Conservation (phyloP, 2,113 vertebrate genomes). For the Egretta garzetta region DNA sequence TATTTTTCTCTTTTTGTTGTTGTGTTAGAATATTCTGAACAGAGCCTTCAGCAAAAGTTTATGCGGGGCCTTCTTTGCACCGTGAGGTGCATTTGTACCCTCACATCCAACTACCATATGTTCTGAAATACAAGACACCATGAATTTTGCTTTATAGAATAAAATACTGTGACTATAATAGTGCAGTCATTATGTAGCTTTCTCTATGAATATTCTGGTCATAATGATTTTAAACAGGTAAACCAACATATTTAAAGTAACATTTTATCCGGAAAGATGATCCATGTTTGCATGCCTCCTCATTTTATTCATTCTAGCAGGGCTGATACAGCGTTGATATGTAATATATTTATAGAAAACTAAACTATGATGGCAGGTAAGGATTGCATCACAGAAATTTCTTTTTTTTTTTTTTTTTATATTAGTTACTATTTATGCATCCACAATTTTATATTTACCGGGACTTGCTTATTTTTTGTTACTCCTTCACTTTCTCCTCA, state of each 20-base stretch:
- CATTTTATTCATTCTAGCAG: not conserved
- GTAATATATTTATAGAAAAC: not conserved
- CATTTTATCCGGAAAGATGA: not conserved
- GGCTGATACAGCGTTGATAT: not conserved
- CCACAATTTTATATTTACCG: not conserved
- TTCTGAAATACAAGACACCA: not conserved
- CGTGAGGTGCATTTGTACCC: not conserved
- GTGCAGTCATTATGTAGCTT: not conserved
- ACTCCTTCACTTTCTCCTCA: not conserved
- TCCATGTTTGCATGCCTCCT: not conserved
- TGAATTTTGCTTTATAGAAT: not conserved
- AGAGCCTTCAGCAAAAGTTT: not conserved
- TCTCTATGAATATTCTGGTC: not conserved
- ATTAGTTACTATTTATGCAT: not conserved
- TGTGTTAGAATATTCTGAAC: not conserved
- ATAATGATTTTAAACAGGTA: not conserved
- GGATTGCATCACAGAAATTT: not conserved
- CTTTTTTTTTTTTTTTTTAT: not conserved
- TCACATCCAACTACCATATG: not conserved
- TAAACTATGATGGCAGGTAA: not conserved
- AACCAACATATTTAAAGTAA: not conserved
- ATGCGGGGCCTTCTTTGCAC: not conserved
- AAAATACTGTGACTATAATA: not conserved
- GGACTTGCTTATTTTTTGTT: not conserved
- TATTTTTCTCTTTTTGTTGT: not conserved